phyloP scores from a whole-genome alignment of 1,140 invertebrate genomes.

The Adoxophyes honmai region DNA sequence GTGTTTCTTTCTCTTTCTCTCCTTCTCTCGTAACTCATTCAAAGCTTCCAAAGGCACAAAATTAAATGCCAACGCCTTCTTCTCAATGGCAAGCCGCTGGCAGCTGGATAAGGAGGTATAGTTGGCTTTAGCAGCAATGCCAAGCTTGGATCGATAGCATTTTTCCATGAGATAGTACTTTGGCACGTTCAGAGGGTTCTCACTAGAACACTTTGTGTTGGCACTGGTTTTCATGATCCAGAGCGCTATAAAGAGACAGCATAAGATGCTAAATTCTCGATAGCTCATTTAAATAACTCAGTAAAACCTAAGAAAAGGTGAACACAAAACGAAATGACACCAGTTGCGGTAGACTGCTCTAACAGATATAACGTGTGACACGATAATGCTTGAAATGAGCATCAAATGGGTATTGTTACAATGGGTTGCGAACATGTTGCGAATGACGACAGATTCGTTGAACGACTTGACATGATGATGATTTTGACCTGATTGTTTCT shows the following conservation, averaged over 20 bases:
- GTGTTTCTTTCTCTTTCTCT: background rate
- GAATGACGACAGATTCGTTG: background rate
- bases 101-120: constrained; percentile 72
- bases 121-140: constrained; percentile 45
- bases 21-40: constrained; percentile 22
- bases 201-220: constrained; percentile 31
- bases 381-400: background rate
- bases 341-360: no score
- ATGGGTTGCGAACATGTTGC: no score
- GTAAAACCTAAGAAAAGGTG: background rate
- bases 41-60: constrained; percentile 66
- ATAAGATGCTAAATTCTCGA: background rate
- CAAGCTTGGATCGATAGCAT: constrained; percentile 54
- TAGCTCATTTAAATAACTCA: background rate
- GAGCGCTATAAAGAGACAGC: background rate
- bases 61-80: constrained; percentile 81
- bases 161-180: constrained; percentile 63
- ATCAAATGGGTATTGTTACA: background rate
- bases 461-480: background rate
- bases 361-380: background rate
- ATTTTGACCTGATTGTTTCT: background rate
- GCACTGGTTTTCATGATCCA: constrained; percentile 2
- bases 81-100: constrained; percentile 75
- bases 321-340: background rate
- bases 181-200: constrained; percentile 26